Percentiles rank a stretch among this genome's conserved stretches.
Evolutionary conservation across 2,113 vertebrate species (phyloP).

Genomic region (Oreotrochilus melanogaster): DNA sequence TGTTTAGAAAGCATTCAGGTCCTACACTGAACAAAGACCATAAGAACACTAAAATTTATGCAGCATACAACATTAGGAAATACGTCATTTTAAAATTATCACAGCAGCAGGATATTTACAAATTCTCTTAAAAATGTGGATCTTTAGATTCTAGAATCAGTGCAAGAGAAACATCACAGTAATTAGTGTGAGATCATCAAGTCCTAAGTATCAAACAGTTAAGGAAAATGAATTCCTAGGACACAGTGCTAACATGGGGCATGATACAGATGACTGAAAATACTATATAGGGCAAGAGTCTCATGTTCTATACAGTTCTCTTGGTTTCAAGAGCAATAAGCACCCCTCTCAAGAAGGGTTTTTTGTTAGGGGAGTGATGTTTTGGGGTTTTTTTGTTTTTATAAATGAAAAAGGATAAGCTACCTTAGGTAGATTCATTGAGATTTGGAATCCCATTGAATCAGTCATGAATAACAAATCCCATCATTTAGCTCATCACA

Average conservation of each 20-base stretch:
- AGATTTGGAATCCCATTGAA: not conserved
- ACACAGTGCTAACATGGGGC: not conserved
- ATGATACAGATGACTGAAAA: not conserved
- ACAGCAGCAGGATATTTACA: not conserved
- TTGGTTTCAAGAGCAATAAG: not conserved
- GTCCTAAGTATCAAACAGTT: not conserved
- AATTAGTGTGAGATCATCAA: not conserved
- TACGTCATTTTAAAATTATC: not conserved
- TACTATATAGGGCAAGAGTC: not conserved
- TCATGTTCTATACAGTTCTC: not conserved
- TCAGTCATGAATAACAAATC: not conserved
- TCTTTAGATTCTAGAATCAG: not conserved
- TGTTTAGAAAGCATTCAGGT: not conserved
- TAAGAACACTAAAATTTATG: not conserved
- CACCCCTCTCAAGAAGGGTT: not conserved
- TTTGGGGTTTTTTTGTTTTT: not conserved
- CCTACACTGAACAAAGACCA: not conserved
- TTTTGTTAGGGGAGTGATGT: not conserved
- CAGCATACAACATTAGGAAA: not conserved
- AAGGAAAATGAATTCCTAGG: not conserved
- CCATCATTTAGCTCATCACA: not conserved
- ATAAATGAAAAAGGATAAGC: not conserved
- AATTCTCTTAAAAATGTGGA: not conserved
- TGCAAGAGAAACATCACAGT: not conserved
- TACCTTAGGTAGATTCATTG: not conserved